Percentiles rank a stretch among this genome's conserved stretches.
Evolutionary conservation across 2,113 vertebrate genomes (phyloP).

Genomic region (Onychorhynchus coronatus): DNA sequence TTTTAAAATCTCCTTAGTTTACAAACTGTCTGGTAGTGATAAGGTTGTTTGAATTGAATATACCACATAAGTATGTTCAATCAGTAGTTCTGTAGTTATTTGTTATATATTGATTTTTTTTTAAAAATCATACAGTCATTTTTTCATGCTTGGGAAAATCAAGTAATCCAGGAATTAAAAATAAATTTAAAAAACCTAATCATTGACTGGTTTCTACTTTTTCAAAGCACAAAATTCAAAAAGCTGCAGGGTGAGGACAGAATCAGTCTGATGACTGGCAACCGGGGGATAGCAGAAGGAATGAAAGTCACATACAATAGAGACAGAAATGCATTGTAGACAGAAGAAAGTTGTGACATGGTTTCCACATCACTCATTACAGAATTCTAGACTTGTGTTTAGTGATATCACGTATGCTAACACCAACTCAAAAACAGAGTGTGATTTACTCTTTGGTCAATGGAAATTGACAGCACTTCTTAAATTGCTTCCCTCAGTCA

Average conservation of each 20-base stretch:
- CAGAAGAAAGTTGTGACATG: not conserved
- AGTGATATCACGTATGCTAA: not conserved
- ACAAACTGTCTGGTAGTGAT: not conserved
- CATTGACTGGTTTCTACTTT: not conserved
- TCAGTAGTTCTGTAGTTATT: not conserved
- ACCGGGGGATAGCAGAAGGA: not conserved
- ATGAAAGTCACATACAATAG: not conserved
- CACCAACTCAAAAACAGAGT: not conserved
- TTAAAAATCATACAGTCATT: not conserved
- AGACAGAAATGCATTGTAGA: not conserved
- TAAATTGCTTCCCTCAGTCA: not conserved
- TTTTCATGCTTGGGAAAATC: not conserved
- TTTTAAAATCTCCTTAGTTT: not conserved
- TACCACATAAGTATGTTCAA: not conserved
- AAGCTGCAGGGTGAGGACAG: not conserved
- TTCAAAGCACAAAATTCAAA: not conserved
- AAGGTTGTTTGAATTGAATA: not conserved
- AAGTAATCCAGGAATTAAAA: not conserved
- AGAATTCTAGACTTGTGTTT: not conserved
- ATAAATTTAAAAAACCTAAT: not conserved
- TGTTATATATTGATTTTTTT: not conserved
- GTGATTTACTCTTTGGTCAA: not conserved
- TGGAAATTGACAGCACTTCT: not conserved
- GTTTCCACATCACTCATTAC: not conserved
- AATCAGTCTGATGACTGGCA: not conserved